phyloP scores from a whole-genome alignment of 92 coral and sea anemone genomes.

The Paramuricea clavata region DNA sequence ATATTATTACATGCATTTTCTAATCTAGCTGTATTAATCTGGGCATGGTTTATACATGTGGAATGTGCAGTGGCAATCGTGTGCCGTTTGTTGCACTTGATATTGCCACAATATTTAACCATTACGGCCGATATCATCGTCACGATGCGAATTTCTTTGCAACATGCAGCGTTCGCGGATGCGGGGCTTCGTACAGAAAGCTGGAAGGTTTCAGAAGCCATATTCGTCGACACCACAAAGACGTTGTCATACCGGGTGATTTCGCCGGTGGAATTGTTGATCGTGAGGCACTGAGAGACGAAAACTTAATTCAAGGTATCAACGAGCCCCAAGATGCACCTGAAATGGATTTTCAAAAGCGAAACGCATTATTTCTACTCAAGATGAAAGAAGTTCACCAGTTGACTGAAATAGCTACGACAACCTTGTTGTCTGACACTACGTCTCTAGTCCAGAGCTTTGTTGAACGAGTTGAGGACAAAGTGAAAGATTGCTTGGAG shows the following conservation, averaged over 20 bases:
- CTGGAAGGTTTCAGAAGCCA: conserved; percentile 54
- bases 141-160: conserved; percentile 61
- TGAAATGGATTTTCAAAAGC: conserved; percentile 37
- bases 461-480: conserved; percentile 37
- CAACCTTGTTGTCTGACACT: conserved; percentile 51
- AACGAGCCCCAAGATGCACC: neutral
- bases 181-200: conserved; percentile 33
- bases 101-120: conserved; percentile 52
- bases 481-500: neutral
- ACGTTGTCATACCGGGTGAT: conserved; percentile 18
- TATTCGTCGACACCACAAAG: conserved; percentile 63
- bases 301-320: neutral
- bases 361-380: conserved; percentile 54
- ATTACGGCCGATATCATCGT: conserved; percentile 59
- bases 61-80: conserved; percentile 39
- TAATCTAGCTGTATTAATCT: neutral
- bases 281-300: neutral
- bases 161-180: conserved; percentile 39
- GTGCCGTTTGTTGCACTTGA: conserved; percentile 47
- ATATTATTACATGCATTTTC: too few relatives aligned
- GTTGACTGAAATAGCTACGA: conserved; percentile 50
- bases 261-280: neutral
- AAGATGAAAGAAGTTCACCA: conserved; percentile 57
- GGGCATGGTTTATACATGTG: conserved; percentile 39
- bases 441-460: conserved; percentile 34